phyloP scores from a whole-genome alignment of 2,797 vertebrate species.

The Lagorchestes hirsutus region DNA sequence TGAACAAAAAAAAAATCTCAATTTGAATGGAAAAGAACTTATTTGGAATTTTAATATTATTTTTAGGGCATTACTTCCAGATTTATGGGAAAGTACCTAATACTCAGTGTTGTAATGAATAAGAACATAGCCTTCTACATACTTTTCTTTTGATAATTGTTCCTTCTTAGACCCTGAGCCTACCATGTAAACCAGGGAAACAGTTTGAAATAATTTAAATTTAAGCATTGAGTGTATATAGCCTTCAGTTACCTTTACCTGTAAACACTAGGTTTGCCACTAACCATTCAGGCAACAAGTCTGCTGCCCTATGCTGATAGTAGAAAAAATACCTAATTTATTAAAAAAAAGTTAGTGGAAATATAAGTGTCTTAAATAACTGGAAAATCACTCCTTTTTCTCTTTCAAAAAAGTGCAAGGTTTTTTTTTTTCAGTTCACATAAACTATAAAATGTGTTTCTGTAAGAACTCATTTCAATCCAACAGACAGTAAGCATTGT shows the following conservation, averaged over 20 bases:
- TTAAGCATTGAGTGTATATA: neutral
- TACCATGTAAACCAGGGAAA: neutral
- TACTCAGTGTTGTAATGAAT: neutral
- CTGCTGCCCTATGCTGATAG: neutral
- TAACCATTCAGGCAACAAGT: neutral
- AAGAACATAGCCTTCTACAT: neutral
- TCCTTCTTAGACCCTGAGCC: too few species aligned
- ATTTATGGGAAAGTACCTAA: neutral
- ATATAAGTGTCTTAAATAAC: neutral
- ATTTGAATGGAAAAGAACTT: too few species aligned
- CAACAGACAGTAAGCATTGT: neutral
- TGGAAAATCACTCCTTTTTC: neutral
- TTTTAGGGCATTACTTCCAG: neutral
- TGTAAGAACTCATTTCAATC: neutral
- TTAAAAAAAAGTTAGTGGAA: neutral
- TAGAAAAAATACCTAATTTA: neutral
- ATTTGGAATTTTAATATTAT: too few species aligned
- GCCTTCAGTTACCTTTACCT: neutral
- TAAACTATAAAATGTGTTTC: neutral
- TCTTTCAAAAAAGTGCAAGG: neutral
- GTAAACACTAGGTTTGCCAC: neutral
- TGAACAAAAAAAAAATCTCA: too few species aligned
- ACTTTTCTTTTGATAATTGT: neutral
- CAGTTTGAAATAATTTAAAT: neutral
- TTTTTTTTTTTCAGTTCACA: neutral